Base-by-base conservation (phyloP, 2,888 invertebrate genomes). In the Heterodera filipjevi region DNA sequence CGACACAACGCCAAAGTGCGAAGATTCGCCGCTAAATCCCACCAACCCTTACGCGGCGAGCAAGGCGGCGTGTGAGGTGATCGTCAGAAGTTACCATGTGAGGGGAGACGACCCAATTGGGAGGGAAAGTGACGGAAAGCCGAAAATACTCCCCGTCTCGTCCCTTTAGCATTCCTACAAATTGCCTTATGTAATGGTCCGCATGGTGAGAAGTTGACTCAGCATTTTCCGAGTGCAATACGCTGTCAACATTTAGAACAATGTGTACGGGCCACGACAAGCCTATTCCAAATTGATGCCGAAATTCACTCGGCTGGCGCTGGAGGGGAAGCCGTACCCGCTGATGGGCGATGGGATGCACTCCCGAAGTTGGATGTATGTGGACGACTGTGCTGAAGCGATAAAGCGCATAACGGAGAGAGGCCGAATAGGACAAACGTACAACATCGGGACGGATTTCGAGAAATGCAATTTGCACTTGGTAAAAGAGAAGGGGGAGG, bases 31-130 rank as follows among this genome's bases (percentile, higher is more conserved):
- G 59, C 84, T 83, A 33, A 88, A 88, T 78, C 88, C 88, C 33
- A 88, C 88, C 10, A 88, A 88, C 68, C 89, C 88, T 53, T 88
- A 88, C 70, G 89, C 90, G 14, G 90, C 88, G 19, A 86, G 85
- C 76, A 88, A 88, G 72, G 88, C 79, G 12, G 87, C 88, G 39
- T 88, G 88, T 72, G 88, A 88, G 71, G 79, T 83, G 79, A 85
- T 88, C 75, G 84, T 88, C 64, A 74, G 85, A 44, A 82, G 86
- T 30, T 88, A 88, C 76, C 84, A 83, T 78, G 87, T 88, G 82
- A 79, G 68, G 30, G 32, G 35, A 33, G 49, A 35, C n/a, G 74
- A 74, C 64, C 27, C n/a, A n/a, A 14, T 73, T 27, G 35, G 8
- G 33, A 8, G 33, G 2, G 33, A 39, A n/a, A 32, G 49, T 14